These are phyloP conservation scores for Meiosimyza platycephala DNA, from an alignment of 2,888 invertebrate species.

Conservation along the genomic window DNA sequence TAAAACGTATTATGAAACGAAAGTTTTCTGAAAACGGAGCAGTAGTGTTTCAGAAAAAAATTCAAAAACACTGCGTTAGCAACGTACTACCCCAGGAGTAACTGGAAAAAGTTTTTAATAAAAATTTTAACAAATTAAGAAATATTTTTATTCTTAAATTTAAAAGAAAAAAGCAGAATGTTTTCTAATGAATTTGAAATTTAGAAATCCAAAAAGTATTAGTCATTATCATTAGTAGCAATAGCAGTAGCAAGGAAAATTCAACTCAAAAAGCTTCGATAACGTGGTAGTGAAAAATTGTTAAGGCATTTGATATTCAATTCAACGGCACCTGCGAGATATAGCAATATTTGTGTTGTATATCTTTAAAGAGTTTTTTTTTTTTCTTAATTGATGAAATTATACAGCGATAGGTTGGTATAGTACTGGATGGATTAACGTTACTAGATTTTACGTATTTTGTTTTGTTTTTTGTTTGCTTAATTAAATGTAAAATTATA, in stretches of 20 bases:
- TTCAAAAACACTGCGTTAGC: slow-evolving; percentile 46
- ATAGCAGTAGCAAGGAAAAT: too few species aligned
- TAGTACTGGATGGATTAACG: slow-evolving; percentile 14
- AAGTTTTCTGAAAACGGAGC: slow-evolving; percentile 7
- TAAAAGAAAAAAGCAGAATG: not conserved
- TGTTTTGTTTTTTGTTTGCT: slow-evolving; percentile 1
- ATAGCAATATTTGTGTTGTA: too few species aligned
- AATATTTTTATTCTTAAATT: not conserved
- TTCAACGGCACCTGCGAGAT: too few species aligned
- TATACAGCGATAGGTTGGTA: slow-evolving; percentile 1
- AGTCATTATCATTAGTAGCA: too few species aligned
- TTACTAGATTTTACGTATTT: not conserved
- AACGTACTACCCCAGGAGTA: slow-evolving; percentile 61
- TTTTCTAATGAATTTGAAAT: not conserved
- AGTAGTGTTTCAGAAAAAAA: slow-evolving; percentile 5
- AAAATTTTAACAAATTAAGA: slow-evolving; percentile 30
- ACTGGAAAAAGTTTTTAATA: slow-evolving; percentile 51
- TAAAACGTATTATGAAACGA: slow-evolving; percentile 22
- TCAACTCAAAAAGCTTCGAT: too few species aligned
- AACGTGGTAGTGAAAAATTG: too few species aligned
- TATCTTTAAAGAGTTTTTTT: too few species aligned
- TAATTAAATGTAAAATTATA: slow-evolving; percentile 1
- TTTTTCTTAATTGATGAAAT: slow-evolving; percentile 3
- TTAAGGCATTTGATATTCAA: too few species aligned
- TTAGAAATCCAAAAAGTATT: too few species aligned